Evolutionary conservation across 64 coral and sea anemone genomes (phyloP), one percentile per base, ranked within the genome.

Genomic region (Pocillopora damicornis): DNA sequence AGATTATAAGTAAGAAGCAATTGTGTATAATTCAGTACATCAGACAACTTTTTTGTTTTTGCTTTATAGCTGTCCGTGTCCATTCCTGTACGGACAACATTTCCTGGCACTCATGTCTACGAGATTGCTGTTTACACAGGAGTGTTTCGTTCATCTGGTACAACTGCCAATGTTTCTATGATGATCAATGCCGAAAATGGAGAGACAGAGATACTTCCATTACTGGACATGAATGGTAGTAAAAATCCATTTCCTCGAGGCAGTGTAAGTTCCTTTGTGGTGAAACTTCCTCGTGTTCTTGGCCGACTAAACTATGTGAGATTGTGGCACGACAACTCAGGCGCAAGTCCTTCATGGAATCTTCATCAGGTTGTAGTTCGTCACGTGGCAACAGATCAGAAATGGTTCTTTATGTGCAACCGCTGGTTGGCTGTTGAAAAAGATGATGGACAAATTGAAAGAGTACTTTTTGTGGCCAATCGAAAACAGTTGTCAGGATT

Each of bases 391-490:
- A 82, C 60, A 11, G 88, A 88, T 42, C 73, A 64, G 18, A 98
- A 88, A 20, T 85, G 75, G 73, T 86, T 91, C 56, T 98, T 98
- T 64, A n/a, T 98, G 13, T 75, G 60, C 56, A 89, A 93, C 35
- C 79, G 80, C 37, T 98, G 95, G 95, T 76, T 98, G 60, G 95
- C 91, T 20, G 91, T 98, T 59, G 95, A 98, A 14, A 87, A 84
- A 15, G 86, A 65, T 7, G 77, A 98, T 22, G 78, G 95, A 17
- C 37, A 59, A 59, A 66, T 98, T 7, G 91, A 93, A 17, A 88
- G 78, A 73, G 45, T 78, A 4, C 63, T 98, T 15, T 78, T 82
- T 65, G 68, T 87, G 37, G 91, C 95, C 14, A 81, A 72, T 34
- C 61, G 82, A 23, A 76, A 89, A 14, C 82, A 98, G 82, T 83